phyloP scores from a whole-genome alignment of 2,888 invertebrate genomes.

The Dicranocentrus wangi region DNA sequence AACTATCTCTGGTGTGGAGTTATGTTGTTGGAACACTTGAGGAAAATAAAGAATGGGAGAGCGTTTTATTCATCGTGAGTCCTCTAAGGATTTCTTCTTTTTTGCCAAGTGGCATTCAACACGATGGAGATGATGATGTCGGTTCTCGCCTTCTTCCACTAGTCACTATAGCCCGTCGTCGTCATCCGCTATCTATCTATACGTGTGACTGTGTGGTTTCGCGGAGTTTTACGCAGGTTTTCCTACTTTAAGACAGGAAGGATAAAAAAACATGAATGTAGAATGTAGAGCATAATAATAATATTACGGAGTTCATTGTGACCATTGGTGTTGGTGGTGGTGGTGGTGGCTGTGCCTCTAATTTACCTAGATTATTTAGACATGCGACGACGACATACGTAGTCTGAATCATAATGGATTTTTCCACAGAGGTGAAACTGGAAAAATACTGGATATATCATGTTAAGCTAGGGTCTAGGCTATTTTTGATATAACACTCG shows the following conservation, averaged over 20 bases:
- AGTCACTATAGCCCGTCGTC: not conserved
- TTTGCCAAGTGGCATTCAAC: not conserved
- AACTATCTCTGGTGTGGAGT: not conserved
- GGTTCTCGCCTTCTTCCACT: not conserved
- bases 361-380: too few relatives aligned
- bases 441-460: too few relatives aligned
- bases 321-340: too few relatives aligned
- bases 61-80: constrained; percentile 1
- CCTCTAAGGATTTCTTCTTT: not conserved
- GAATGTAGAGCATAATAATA: not conserved
- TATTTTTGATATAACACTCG: too few relatives aligned
- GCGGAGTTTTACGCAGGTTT: constrained; percentile 31
- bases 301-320: not conserved
- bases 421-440: too few relatives aligned
- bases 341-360: too few relatives aligned
- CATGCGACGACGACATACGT: too few relatives aligned
- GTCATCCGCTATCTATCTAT: not conserved
- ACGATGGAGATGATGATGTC: not conserved
- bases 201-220: constrained; percentile 26
- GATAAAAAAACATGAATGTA: too few relatives aligned
- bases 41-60: constrained; percentile 1
- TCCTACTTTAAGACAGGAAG: too few relatives aligned
- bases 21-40: constrained; percentile 22
- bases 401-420: too few relatives aligned
- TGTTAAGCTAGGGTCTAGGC: too few relatives aligned